Evolutionary conservation across 2,113 vertebrate genomes (phyloP).

Genomic region (Alaudala cheleensis): DNA sequence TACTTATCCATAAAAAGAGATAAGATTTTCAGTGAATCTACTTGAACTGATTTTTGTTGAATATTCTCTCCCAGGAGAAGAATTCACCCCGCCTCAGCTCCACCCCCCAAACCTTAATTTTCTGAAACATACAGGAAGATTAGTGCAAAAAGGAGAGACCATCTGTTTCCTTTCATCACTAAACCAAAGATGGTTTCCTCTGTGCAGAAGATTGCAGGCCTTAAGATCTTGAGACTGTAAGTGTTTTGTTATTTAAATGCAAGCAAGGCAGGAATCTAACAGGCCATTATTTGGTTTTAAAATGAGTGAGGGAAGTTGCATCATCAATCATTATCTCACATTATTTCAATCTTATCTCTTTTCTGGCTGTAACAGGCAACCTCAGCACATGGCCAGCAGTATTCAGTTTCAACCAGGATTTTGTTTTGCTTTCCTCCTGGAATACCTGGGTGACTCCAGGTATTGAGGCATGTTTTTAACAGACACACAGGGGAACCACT

Average conservation of each 20-base stretch:
- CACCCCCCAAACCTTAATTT: neutral
- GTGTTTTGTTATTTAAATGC: neutral
- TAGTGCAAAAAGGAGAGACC: neutral
- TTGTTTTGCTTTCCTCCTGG: neutral
- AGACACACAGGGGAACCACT: fast-evolving
- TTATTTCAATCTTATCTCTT: neutral
- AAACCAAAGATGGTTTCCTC: neutral
- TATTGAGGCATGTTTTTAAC: neutral
- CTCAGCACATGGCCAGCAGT: neutral
- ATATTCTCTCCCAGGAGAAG: neutral
- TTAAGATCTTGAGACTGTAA: neutral
- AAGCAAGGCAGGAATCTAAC: neutral
- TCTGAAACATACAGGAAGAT: conserved; percentile 25
- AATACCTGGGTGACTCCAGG: neutral
- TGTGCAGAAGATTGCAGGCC: neutral
- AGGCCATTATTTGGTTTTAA: neutral
- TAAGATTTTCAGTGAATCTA: neutral
- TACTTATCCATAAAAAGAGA: neutral
- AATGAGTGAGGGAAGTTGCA: neutral
- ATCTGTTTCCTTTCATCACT: conserved; percentile 22
- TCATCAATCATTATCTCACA: neutral
- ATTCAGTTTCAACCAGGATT: neutral
- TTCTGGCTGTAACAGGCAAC: neutral
- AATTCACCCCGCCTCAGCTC: neutral
- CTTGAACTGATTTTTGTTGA: neutral